Evolutionary conservation across 2,113 vertebrate species (phyloP).

Genomic region (Procavia capensis): DNA sequence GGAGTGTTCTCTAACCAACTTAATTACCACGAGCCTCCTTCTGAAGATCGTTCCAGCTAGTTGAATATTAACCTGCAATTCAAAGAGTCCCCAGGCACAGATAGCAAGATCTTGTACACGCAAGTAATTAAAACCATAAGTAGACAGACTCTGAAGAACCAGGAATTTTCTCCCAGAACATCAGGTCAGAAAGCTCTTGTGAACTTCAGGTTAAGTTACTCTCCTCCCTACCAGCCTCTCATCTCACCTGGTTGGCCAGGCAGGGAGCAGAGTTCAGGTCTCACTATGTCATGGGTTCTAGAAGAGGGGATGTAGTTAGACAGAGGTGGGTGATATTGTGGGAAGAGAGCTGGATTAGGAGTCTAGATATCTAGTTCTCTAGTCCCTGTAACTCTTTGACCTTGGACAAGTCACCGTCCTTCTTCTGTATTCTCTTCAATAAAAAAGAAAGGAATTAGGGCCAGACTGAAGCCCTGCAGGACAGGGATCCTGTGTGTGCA

Average conservation of each 20-base stretch:
- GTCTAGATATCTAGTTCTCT: neutral
- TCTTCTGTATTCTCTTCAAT: neutral
- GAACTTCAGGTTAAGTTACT: neutral
- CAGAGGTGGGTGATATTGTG: neutral
- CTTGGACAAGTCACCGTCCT: neutral
- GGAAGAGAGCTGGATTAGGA: neutral
- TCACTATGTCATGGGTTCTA: neutral
- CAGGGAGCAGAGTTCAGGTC: neutral
- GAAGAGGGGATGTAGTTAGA: neutral
- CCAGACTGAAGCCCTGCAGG: neutral
- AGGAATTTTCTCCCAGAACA: slow-evolving; percentile 8
- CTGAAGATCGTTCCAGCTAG: slow-evolving; percentile 76
- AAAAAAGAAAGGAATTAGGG: neutral
- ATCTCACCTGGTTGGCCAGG: neutral
- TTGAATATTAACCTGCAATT: slow-evolving; percentile 82
- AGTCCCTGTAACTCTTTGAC: neutral
- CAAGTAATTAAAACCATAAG: slow-evolving; percentile 76
- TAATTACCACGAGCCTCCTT: slow-evolving; percentile 78
- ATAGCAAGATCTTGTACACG: slow-evolving; percentile 55
- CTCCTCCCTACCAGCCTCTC: neutral
- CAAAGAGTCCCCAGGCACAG: slow-evolving; percentile 79
- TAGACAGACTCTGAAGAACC: slow-evolving; percentile 57
- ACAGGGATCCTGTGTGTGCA: neutral
- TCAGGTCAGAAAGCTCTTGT: neutral
- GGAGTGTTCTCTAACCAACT: slow-evolving; percentile 77